Base-by-base conservation (phyloP, 2,113 vertebrate genomes). In the Gnathonemus longibarbis region DNA sequence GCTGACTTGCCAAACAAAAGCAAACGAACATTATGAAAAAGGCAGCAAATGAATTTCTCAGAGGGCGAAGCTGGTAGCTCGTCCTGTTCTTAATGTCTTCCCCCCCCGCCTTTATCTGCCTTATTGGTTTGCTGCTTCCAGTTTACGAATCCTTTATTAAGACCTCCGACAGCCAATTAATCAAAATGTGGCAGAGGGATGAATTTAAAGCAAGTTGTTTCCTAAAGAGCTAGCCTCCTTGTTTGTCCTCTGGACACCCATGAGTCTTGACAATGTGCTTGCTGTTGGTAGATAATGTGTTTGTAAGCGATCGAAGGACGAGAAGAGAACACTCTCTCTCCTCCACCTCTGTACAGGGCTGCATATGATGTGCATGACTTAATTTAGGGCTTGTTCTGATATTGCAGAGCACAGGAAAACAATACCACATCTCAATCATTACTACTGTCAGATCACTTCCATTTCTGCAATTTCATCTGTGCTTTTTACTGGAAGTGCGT, bases 141-240 rank as follows among this genome's bases (percentile, higher is more conserved):
- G 85, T 83, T 49, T 49, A 24, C 17, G 70, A 52, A 80, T 80
- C 19, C 48, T 84, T 90, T 53, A 77, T 77, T 49, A 88, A 62
- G 31, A 87, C 62, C 15, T 88, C 31, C 35, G 85, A 88, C 84
- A 87, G 85, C 89, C 62, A 88, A 88, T 90, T 87, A 90, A 87
- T 90, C 85, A 90, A 42, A n/a, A 31, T 35, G 46, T 9, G 46
- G 56, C 88, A 35, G 5, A 52, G 31, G 27, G 48, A 70, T 24
- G 48, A 46, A 66, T 70, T 8, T n/a, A 77, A 87, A 53, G 46
- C n/a, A 1, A 35, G 24, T 52, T 0, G 7, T 27, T 19, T 87
- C 49, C 15, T 53, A 48, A 46, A 48, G 42, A 24, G 7, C 42
- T 42, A 56, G 21, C 45, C 83, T 48, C 45, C 45, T 84, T 45